Evolutionary conservation across 1,140 invertebrate genomes (phyloP), one percentile per base, ranked within the genome.

Genomic region (Cardiocondyla obscurior): DNA sequence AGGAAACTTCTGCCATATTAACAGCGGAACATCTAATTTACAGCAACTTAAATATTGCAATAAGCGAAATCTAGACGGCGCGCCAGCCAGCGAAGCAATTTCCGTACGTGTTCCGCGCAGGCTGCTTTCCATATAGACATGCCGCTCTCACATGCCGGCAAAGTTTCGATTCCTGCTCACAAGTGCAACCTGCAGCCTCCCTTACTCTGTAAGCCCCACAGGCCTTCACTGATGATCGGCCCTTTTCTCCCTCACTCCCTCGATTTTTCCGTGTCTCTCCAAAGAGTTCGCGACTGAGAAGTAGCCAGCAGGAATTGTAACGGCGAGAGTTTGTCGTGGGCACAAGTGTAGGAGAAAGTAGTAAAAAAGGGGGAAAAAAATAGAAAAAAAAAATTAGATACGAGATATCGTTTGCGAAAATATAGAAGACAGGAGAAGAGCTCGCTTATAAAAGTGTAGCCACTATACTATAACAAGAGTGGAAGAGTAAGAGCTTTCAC

Each of bases 41-140:
- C 44, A 79, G 49, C 74, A 55, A 79, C 62, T 79, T 79, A 79
- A 79, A 69, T 79, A 79, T 79, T 79, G 62, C 69, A 79, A 79
- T 79, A 79, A 79, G 62, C 62, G 74, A 53, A 53, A 67, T 69
- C 33, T n/a, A n/a, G 33, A 25, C 22, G 74, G 22, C 46, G 22
- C 49, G 22, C 44, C 28, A 36, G 16, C 19, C 19, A 70, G 74
- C 74, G 46, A 69, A 69, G 74, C 74, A 79, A 79, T 79, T 79
- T 69, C 46, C 74, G 60, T 67, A 69, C 33, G 46, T 67, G 74
- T 79, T 79, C 62, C 22, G 60, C 46, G 25, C 60, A 79, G 60
- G 42, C 74, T 79, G 36, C 74, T 79, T 79, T 79, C 46, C 74
- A 79, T 79, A 79, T 79, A 79, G 74, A 79, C 62, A 55, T 25